Evolutionary conservation across 1,140 invertebrate species (phyloP), one percentile per base, ranked within the genome.

Genomic region (Lepeophtheirus salmonis): DNA sequence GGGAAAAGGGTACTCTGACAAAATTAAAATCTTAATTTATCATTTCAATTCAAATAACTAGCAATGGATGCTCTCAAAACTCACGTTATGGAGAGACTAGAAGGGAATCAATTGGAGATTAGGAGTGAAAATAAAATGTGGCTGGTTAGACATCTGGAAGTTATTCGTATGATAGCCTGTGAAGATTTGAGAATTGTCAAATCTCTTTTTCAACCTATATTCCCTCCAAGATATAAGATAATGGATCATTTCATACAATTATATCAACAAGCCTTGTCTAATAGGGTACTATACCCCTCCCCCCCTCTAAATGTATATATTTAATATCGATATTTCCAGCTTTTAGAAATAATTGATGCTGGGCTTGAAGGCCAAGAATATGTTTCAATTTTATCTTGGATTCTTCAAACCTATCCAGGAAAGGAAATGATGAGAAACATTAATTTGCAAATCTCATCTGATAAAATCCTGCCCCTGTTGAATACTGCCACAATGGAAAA

Each of bases 311-410:
- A 6, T n/a, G 6, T n/a, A 41, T 41, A 41, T 24, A 3, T 54
- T 54, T 54, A 14, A 14, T 20, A 6, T 52, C 20, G 12, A 6
- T 21, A 52, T 52, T 52, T 21, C 56, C 67, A 88, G 83, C 72
- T 96, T 3, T 80, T 87, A 73, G 89, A 94, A 66, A 79, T 94
- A 25, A 86, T 94, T 20, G 75, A 79, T 16, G 81, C 79, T 66
- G 87, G 87, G 0, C 70, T 97, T 23, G 86, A 97, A 74, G 91
- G 90, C 24, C 96, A 96, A 72, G 95, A 97, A 72, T 89, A 91
- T 73, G 89, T 97, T 0, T 89, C 91, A 0, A 71, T 97, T 18
- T 72, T 98, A 2, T 83, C 82, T 0, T 97, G 94, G 94, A 81
- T 90, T 1, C 77, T 84, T 48, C 89, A 88, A 67, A 88, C 85